Percentiles rank a stretch among this genome's conserved stretches.
phyloP scores from a whole-genome alignment of 2,888 invertebrate genomes.

The Aspidiotus rigidus region DNA sequence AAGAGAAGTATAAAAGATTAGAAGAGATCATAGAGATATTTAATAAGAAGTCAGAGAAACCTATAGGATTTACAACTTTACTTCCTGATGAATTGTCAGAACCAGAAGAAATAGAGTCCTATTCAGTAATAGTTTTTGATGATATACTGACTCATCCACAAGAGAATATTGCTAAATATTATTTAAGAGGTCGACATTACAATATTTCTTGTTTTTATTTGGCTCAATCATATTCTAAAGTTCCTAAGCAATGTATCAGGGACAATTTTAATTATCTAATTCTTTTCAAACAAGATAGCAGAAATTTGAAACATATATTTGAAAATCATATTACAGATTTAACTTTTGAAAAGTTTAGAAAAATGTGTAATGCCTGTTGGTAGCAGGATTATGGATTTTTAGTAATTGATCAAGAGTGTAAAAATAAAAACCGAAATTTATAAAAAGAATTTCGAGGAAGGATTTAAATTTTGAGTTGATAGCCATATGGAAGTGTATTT shows the following conservation, averaged over 20 bases:
- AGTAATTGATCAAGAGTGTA: neutral
- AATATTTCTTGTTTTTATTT: constrained; percentile 14
- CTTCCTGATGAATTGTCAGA: neutral
- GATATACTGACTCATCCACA: constrained; percentile 8
- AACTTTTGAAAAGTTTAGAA: constrained; percentile 10
- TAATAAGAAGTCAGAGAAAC: neutral
- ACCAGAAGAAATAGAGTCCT: neutral
- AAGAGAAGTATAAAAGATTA: neutral
- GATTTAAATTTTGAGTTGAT: constrained; percentile 14
- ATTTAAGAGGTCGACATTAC: neutral
- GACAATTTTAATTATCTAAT: constrained; percentile 20
- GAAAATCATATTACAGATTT: constrained; percentile 10
- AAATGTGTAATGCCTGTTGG: constrained; percentile 8
- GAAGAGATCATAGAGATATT: neutral
- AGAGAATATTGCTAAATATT: constrained; percentile 8
- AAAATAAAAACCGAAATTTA: neutral
- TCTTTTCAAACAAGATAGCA: constrained; percentile 1
- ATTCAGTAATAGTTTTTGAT: constrained; percentile 9
- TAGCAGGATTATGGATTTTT: neutral
- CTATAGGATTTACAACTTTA: neutral
- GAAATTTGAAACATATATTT: constrained; percentile 10
- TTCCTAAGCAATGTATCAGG: constrained; percentile 11
- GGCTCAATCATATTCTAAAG: constrained; percentile 5
- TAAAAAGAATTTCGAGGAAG: constrained; percentile 1
- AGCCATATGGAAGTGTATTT: constrained; percentile 21